Conservation (phyloP, 1,140 invertebrate species). For the Phortica variegata region DNA sequence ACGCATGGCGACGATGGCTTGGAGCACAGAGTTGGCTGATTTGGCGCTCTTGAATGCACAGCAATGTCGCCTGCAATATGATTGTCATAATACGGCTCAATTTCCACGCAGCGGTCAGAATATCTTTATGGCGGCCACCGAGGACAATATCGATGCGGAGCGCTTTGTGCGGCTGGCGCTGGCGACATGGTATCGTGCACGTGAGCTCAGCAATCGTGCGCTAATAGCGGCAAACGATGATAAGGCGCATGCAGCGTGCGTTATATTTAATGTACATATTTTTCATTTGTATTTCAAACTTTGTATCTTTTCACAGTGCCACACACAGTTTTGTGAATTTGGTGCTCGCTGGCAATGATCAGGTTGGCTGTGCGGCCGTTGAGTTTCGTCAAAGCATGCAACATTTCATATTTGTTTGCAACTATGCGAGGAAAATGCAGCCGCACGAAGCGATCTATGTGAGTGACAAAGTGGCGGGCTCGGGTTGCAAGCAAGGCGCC, state of each 20-base stretch:
- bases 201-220: neutral
- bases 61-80: too few relatives aligned
- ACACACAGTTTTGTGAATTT: neutral
- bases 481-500: neutral
- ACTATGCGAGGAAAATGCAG: neutral
- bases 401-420: neutral
- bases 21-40: too few relatives aligned
- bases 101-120: too few relatives aligned
- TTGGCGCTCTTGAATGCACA: too few relatives aligned
- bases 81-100: too few relatives aligned
- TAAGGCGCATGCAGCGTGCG: neutral
- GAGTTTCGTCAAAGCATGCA: neutral
- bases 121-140: neutral
- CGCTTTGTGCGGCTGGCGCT: neutral
- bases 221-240: neutral
- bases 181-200: neutral
- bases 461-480: neutral
- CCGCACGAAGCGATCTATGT: neutral
- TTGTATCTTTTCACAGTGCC: neutral
- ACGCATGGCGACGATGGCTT: too few relatives aligned
- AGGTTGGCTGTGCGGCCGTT: neutral
- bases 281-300: neutral
- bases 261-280: neutral
- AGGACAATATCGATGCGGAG: neutral
- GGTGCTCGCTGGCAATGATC: neutral